Conservation (phyloP, 2,888 invertebrate genomes). For the Caenorhabditis becei region DNA sequence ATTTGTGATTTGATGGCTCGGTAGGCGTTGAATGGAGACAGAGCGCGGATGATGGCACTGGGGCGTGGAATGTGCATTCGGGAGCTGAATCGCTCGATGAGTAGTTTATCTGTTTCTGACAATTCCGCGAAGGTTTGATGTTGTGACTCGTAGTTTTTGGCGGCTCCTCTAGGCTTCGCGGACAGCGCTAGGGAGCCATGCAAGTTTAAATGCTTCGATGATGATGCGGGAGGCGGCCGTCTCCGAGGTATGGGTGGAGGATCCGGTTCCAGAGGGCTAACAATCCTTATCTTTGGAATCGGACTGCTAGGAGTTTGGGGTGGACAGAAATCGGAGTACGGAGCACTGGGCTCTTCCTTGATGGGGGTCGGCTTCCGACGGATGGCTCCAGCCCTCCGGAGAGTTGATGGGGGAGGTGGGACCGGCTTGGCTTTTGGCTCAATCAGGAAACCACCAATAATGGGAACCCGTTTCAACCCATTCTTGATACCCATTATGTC, state of each 20-base stretch:
- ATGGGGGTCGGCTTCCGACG: slow-evolving; percentile 59
- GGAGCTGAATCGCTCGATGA: slow-evolving; percentile 73
- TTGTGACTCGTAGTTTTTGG: slow-evolving; percentile 63
- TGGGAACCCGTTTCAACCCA: slow-evolving; percentile 67
- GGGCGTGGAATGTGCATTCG: slow-evolving; percentile 73
- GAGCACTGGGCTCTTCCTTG: slow-evolving; percentile 54
- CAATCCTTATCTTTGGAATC: slow-evolving; percentile 54
- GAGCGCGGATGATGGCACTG: slow-evolving; percentile 62
- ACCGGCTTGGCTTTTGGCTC: slow-evolving; percentile 54
- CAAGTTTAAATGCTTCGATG: slow-evolving; percentile 69
- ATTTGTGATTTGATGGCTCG: slow-evolving; percentile 56
- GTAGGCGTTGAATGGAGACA: slow-evolving; percentile 65
- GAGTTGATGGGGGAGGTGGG: slow-evolving; percentile 47
- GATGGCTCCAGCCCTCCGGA: slow-evolving; percentile 65
- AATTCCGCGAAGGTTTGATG: slow-evolving; percentile 65
- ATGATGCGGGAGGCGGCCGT: slow-evolving; percentile 53
- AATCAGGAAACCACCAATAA: slow-evolving; percentile 67
- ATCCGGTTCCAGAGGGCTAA: slow-evolving; percentile 57
- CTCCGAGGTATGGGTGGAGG: slow-evolving; percentile 58
- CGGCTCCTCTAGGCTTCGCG: slow-evolving; percentile 75
- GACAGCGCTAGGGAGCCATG: slow-evolving; percentile 72
- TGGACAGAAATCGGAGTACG: slow-evolving; percentile 66
- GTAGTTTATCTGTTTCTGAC: slow-evolving; percentile 71
- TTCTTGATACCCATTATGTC: slow-evolving; percentile 68
- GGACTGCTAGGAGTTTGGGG: slow-evolving; percentile 47